phyloP scores from a whole-genome alignment of 2,888 invertebrate species.

The Pseudeuparius sepicola region DNA sequence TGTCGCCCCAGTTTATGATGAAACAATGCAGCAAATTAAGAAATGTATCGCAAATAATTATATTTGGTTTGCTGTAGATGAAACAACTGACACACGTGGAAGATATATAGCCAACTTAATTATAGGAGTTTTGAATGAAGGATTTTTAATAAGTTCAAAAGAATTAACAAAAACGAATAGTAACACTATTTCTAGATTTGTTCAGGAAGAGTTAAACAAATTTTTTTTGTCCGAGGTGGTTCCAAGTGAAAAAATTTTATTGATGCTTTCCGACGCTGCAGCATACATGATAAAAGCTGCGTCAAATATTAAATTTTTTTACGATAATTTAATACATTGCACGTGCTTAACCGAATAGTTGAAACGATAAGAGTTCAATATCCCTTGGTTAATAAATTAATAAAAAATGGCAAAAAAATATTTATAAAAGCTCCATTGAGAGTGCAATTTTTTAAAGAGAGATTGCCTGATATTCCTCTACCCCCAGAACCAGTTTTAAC shows the following conservation, averaged over 20 bases:
- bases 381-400: conserved; percentile 25
- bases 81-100: conserved; percentile 11
- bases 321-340: conserved; percentile 26
- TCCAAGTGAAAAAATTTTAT: conserved; percentile 14
- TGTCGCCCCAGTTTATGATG: not conserved
- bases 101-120: conserved; percentile 9
- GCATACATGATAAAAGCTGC: conserved; percentile 27
- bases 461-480: conserved; percentile 23
- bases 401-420: conserved; percentile 26
- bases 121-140: conserved; percentile 7
- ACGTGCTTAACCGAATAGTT: conserved; percentile 29
- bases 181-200: conserved; percentile 10
- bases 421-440: conserved; percentile 28
- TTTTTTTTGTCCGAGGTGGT: conserved; percentile 9
- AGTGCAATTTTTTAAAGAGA: conserved; percentile 27
- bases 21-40: conserved; percentile 5
- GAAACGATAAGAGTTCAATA: conserved; percentile 26
- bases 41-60: conserved; percentile 1
- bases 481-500: conserved; percentile 30
- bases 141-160: conserved; percentile 7
- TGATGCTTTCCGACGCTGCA: conserved; percentile 19
- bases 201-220: conserved; percentile 7
- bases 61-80: conserved; percentile 9
- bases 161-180: conserved; percentile 4
- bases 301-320: conserved; percentile 24